Evolutionary conservation across 2,888 invertebrate genomes (phyloP).

Genomic region (Xestia rhomboidea): DNA sequence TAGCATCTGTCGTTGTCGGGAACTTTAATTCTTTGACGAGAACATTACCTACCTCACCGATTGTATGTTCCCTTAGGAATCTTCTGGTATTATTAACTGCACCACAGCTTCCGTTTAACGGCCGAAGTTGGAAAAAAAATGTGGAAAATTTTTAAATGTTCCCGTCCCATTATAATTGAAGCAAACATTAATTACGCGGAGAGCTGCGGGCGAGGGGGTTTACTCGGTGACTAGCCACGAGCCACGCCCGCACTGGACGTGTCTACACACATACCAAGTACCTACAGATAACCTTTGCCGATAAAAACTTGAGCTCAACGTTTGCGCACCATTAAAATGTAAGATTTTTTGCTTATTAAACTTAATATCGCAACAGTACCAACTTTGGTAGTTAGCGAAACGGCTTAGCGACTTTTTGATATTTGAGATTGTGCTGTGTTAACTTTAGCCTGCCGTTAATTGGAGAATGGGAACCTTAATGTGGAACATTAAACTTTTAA

Average conservation of each 20-base stretch:
- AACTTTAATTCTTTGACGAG: constrained; percentile 61
- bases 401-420: constrained; percentile 40
- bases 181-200: constrained; percentile 82
- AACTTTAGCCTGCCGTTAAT: constrained; percentile 36
- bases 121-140: constrained; percentile 71
- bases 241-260: constrained; percentile 48
- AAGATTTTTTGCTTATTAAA: constrained; percentile 51
- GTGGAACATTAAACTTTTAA: constrained; percentile 45
- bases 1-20: constrained; percentile 58
- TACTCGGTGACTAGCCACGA: constrained; percentile 53
- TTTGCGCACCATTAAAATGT: constrained; percentile 47
- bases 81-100: constrained; percentile 58
- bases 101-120: constrained; percentile 67
- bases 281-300: constrained; percentile 37
- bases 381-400: constrained; percentile 57
- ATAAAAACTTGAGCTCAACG: constrained; percentile 54
- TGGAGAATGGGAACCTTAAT: constrained; percentile 39
- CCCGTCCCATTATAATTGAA: constrained; percentile 78
- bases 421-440: constrained; percentile 43
- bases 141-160: constrained; percentile 72
- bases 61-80: constrained; percentile 57
- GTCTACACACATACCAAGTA: constrained; percentile 26
- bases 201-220: constrained; percentile 69
- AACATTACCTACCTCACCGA: constrained; percentile 49
- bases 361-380: constrained; percentile 27